Base-by-base conservation (phyloP, 2,797 vertebrate species). In the Myotis daubentonii region DNA sequence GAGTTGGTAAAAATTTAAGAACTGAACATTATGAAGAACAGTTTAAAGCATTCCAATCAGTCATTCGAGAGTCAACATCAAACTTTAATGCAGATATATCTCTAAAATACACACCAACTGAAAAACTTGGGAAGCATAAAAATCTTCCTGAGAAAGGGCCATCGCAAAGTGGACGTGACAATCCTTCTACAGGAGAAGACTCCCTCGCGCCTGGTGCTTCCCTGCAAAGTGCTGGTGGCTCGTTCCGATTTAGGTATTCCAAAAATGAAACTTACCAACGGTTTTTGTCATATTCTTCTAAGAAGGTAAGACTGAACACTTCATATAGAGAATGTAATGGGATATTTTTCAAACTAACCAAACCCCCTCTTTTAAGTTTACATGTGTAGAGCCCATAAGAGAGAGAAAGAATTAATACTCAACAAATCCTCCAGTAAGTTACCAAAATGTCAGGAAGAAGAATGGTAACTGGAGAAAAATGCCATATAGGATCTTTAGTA, bases 1-100 rank as follows among this genome's bases (percentile, higher is more conserved):
- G 95, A 82, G 98, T 97, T 41, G 98, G 99, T 38, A 99, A 99
- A 98, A 98, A 92, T 0, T 94, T 98, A 38, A 98, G 99, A 41
- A 98, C 94, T 66, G 98, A 99, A 86, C 96, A 98, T 94, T 99
- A 98, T 70, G 98, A 99, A 3, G 95, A 98, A 91, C 96, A 98
- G 0, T 36, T 97, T 85, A 92, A 93, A 71, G 53, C 99, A 30
- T 53, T 99, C 51, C 97, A 1, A 82, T 98, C 98, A 33, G 16
- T 99, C 22, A 91, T 98, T 15, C 75, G 1, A 0, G 98, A 99
- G 7, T 97, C 41, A 0, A 94, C 19, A 0, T 2, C 13, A 0
- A 17, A 55, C 11, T 23, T 98, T 4, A 95, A 94, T 1, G 15
- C 1, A 6, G 98, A 79, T 0, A 0, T 99, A 0, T 98, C 98